These are phyloP conservation scores for Pachypanchax playfairii DNA, from an alignment of 2,113 vertebrate species.

Conservation along the genomic window DNA sequence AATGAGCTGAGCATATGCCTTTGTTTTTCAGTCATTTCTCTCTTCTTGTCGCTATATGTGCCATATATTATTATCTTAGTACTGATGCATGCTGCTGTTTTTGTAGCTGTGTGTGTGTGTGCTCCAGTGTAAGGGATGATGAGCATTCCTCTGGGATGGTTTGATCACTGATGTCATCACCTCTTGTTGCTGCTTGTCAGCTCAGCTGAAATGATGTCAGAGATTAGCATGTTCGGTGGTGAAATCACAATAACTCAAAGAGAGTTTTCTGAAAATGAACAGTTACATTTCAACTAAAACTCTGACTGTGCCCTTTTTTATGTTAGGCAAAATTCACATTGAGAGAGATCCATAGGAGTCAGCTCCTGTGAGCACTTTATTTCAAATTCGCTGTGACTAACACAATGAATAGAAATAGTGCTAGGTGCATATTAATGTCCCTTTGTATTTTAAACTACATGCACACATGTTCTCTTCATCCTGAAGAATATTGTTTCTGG, in stretches of 20 bases:
- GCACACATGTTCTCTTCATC: slow-evolving; percentile 15
- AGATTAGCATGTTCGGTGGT: slow-evolving; percentile 26
- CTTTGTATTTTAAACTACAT: slow-evolving; percentile 8
- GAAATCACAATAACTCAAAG: slow-evolving; percentile 18
- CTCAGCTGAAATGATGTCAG: slow-evolving; percentile 45
- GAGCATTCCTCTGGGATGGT: slow-evolving; percentile 63
- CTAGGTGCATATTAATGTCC: slow-evolving; percentile 20
- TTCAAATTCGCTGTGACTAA: slow-evolving; percentile 19
- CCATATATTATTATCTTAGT: slow-evolving; percentile 43
- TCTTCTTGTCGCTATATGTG: slow-evolving; percentile 15
- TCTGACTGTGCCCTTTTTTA: too few species aligned
- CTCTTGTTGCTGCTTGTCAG: slow-evolving; percentile 44
- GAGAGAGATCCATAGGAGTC: too few species aligned
- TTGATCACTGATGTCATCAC: slow-evolving; percentile 72
- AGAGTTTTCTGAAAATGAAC: slow-evolving; percentile 4
- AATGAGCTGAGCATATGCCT: slow-evolving; percentile 29
- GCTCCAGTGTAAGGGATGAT: slow-evolving; percentile 56
- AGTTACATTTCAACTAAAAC: slow-evolving; percentile 3
- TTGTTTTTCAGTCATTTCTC: slow-evolving; percentile 45
- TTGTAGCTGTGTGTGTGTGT: slow-evolving; percentile 66
- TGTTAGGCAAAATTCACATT: too few species aligned
- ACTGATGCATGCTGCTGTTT: slow-evolving; percentile 50
- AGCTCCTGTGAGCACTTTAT: slow-evolving; percentile 3
- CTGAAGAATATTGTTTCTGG: slow-evolving; percentile 16
- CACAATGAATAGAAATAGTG: slow-evolving; percentile 27